phyloP scores from a whole-genome alignment of 1,140 invertebrate species.

The Orchesella cincta region DNA sequence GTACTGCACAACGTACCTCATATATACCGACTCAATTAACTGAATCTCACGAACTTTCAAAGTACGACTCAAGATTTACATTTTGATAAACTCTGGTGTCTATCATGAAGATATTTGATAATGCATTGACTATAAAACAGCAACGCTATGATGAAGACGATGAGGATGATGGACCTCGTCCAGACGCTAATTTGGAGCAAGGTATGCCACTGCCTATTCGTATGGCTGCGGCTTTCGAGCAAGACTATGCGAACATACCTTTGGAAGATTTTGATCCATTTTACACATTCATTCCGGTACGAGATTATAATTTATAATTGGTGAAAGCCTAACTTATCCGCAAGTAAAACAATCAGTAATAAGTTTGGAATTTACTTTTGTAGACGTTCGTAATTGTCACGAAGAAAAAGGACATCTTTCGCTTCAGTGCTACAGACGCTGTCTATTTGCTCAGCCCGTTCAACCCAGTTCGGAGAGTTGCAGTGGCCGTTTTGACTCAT shows the following conservation, averaged over 20 bases:
- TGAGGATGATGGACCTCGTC: slow-evolving; percentile 90
- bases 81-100: too few species aligned
- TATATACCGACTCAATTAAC: too few species aligned
- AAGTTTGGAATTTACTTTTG: slow-evolving; percentile 53
- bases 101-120: neutral
- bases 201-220: slow-evolving; percentile 84
- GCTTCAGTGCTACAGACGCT: slow-evolving; percentile 94
- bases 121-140: slow-evolving; percentile 59
- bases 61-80: too few species aligned
- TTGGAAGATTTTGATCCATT: slow-evolving; percentile 92
- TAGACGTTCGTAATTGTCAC: slow-evolving; percentile 97
- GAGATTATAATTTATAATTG: too few species aligned
- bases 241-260: slow-evolving; percentile 85
- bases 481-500: slow-evolving; percentile 97
- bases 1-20: too few species aligned
- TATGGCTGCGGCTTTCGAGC: slow-evolving; percentile 82
- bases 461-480: slow-evolving; percentile 94
- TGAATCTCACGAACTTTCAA: too few species aligned
- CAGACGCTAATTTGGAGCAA: slow-evolving; percentile 88
- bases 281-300: slow-evolving; percentile 62
- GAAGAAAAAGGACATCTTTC: slow-evolving; percentile 96
- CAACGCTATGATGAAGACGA: slow-evolving; percentile 92
- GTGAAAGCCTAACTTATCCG: too few species aligned
- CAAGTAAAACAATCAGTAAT: too few species aligned
- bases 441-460: slow-evolving; percentile 93